Percentiles rank a stretch among this genome's conserved stretches.
Conservation (phyloP, 2,113 vertebrate species). For the Seriola dumerili region DNA sequence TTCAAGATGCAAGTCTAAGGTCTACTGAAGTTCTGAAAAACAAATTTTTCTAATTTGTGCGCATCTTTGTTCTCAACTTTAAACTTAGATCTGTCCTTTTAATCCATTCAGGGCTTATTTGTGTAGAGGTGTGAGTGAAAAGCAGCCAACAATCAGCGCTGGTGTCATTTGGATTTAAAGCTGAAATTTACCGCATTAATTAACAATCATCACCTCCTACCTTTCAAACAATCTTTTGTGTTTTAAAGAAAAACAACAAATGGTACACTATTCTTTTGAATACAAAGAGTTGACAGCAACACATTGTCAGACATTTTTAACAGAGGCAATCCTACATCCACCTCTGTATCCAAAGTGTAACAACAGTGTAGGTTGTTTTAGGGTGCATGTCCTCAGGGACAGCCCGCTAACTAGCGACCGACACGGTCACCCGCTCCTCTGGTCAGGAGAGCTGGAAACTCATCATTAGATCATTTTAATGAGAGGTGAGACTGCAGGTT, state of each 20-base stretch:
- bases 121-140: slow-evolving; percentile 19
- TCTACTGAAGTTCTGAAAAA: slow-evolving; percentile 12
- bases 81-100: not conserved
- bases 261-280: slow-evolving; percentile 4
- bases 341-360: slow-evolving; percentile 59
- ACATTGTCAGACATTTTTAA: slow-evolving; percentile 31
- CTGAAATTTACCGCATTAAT: slow-evolving; percentile 24
- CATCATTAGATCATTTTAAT: slow-evolving; percentile 84
- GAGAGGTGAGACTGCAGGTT: slow-evolving; percentile 79
- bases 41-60: not conserved
- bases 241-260: slow-evolving; percentile 30
- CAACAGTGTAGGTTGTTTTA: slow-evolving; percentile 56
- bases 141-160: not conserved
- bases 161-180: slow-evolving; percentile 12
- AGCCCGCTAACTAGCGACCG: slow-evolving; percentile 72
- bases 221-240: slow-evolving; percentile 18
- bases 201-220: slow-evolving; percentile 48
- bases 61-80: not conserved
- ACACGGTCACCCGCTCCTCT: slow-evolving; percentile 59
- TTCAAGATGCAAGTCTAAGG: not conserved
- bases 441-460: slow-evolving; percentile 71
- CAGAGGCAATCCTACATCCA: slow-evolving; percentile 4
- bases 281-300: slow-evolving; percentile 8
- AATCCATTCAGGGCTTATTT: slow-evolving; percentile 1
- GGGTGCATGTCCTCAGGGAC: slow-evolving; percentile 67